Base-by-base conservation (phyloP, 2,888 invertebrate species). In the Steinernema carpocapsae region DNA sequence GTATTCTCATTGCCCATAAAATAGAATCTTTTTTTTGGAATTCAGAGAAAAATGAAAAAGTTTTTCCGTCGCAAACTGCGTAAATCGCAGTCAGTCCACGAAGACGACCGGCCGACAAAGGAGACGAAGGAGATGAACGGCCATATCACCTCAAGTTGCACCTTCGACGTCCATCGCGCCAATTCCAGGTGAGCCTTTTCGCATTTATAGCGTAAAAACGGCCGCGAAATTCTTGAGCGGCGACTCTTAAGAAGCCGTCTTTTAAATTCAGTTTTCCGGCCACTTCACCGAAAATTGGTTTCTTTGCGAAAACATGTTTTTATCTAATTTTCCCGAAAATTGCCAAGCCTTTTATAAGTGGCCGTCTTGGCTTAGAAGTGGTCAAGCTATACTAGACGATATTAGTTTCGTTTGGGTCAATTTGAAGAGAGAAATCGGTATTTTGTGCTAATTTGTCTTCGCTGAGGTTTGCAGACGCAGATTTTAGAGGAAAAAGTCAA, bases 51-150 rank as follows among this genome's bases (percentile, higher is more conserved):
- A 43, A 77, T 77, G 72, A 78, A 76, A 19, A 19, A 24, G 19
- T 77, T 77, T 45, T 72, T 72, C 52, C 75, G 77, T 29, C 76
- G 71, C 48, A 56, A 59, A 45, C 75, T 80, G 42, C 81, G 82
- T 12, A 77, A 77, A 72, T 80, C 80, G 42, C 79, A 79, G 37
- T 80, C 80, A 14, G 79, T 74, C 26, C 76, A 80, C 43, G 77
- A 82, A 26, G 77, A 77, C n/a, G 73, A 46, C 46, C 72, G 71
- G 29, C 26, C 77, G 43, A n/a, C n/a, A n/a, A 59, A 51, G 37
- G 42, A 45, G n/a, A 72, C 78, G 19, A 73, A 48, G 19, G 72
- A 59, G 64, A 45, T 29, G 37, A 70, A 71, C 26, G 48, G 77
- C n/a, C 75, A 75, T 42, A 46, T 77, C 29, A 76, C 80, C 10